Conservation (phyloP, 2,113 vertebrate genomes). For the Nothobranchius furzeri region DNA sequence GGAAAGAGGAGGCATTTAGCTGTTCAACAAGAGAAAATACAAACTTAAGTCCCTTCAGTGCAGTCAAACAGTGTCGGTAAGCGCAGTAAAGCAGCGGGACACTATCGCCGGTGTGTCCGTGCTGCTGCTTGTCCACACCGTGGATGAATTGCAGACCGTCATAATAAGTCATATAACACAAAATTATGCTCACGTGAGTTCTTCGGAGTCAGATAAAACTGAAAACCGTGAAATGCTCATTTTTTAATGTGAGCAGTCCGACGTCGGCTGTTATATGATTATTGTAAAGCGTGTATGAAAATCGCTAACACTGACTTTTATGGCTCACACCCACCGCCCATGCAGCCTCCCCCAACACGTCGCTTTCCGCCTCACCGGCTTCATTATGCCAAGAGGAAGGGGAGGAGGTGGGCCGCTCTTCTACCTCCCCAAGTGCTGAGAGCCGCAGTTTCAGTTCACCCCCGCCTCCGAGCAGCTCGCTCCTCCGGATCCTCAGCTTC, state of each 20-base stretch:
- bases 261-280: not conserved
- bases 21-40: no score
- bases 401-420: conserved; percentile 39
- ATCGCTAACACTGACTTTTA: not conserved
- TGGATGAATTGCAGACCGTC: not conserved
- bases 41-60: not conserved
- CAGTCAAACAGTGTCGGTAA: not conserved
- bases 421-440: conserved; percentile 25
- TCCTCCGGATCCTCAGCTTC: conserved; percentile 1
- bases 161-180: not conserved
- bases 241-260: not conserved
- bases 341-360: conserved; percentile 42
- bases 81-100: conserved; percentile 1
- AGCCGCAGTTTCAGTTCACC: conserved; percentile 60
- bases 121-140: conserved; percentile 23
- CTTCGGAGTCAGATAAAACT: no score
- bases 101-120: not conserved
- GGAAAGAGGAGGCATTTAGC: not conserved
- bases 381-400: conserved; percentile 58
- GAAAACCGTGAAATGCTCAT: not conserved
- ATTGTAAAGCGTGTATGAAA: conserved; percentile 14
- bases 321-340: conserved; percentile 61
- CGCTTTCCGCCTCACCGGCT: conserved; percentile 45
- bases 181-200: no score
- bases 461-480: conserved; percentile 40